Conservation (phyloP, 2,888 invertebrate species). For the Urechis unicinctus region DNA sequence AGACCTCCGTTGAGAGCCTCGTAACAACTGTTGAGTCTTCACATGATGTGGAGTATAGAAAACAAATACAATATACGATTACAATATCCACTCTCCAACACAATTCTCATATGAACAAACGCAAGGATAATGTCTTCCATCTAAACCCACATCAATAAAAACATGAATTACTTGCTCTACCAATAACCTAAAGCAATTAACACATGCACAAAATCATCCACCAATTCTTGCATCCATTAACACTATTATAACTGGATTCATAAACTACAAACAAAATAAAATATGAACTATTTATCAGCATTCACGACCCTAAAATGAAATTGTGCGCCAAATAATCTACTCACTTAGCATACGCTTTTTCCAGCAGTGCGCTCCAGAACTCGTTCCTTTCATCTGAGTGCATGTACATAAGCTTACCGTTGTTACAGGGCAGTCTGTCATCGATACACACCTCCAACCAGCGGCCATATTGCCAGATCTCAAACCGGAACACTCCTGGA, state of each 20-base stretch:
- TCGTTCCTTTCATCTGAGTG: constrained; percentile 78
- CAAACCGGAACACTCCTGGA: constrained; percentile 70
- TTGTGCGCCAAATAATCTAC: not conserved
- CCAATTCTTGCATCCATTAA: no score
- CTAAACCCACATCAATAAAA: no score
- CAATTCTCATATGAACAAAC: no score
- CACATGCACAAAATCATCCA: no score
- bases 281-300: not conserved
- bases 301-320: not conserved
- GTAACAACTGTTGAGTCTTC: constrained; percentile 61
- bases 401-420: constrained; percentile 78
- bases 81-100: no score
- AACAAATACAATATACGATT: no score
- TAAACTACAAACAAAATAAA: not conserved
- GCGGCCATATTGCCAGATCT: constrained; percentile 84
- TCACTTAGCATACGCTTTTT: constrained; percentile 88
- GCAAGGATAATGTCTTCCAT: no score
- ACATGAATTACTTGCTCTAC: no score
- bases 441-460: constrained; percentile 87
- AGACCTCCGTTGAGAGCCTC: constrained; percentile 58
- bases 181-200: no score
- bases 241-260: not conserved
- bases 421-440: constrained; percentile 80
- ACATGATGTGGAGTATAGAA: not conserved
- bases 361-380: constrained; percentile 91